Evolutionary conservation across 2,888 invertebrate species (phyloP).

Genomic region (Acronicta psi): DNA sequence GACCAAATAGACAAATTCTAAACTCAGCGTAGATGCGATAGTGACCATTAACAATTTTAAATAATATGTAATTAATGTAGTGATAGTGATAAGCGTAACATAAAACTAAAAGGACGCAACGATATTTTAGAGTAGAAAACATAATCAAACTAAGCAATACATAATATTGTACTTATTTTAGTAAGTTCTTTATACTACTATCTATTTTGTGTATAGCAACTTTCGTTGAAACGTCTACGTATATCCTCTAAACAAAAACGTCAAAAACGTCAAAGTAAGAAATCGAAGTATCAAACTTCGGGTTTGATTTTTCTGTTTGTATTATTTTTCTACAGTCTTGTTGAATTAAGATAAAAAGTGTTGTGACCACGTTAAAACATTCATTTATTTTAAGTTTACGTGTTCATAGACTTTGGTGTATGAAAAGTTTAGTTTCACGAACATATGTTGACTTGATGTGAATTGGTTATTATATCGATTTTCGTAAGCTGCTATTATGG

Average conservation of each 20-base stretch:
- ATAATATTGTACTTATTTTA: too few species aligned
- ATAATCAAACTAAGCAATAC: too few species aligned
- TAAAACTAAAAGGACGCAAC: too few species aligned
- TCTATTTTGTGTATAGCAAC: too few species aligned
- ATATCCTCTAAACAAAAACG: background rate
- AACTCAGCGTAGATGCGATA: too few species aligned
- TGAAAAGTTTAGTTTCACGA: constrained; percentile 31
- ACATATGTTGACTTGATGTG: constrained; percentile 62
- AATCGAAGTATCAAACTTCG: constrained; percentile 48
- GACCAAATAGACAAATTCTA: too few species aligned
- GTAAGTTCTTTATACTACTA: too few species aligned
- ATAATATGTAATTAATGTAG: too few species aligned
- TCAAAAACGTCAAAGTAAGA: constrained; percentile 41
- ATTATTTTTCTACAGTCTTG: constrained; percentile 30
- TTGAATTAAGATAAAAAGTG: constrained; percentile 23
- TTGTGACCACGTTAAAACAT: constrained; percentile 1
- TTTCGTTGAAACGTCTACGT: background rate
- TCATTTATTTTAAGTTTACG: constrained; percentile 8
- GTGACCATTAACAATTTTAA: too few species aligned
- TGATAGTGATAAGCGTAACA: too few species aligned
- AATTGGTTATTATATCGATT: constrained; percentile 77
- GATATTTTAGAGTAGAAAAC: too few species aligned
- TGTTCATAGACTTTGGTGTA: constrained; percentile 24
- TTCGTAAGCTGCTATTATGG: constrained; percentile 71
- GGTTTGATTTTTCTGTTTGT: constrained; percentile 40